Evolutionary conservation across 2,888 invertebrate species (phyloP).

Genomic region (Gryllus longicercus): DNA sequence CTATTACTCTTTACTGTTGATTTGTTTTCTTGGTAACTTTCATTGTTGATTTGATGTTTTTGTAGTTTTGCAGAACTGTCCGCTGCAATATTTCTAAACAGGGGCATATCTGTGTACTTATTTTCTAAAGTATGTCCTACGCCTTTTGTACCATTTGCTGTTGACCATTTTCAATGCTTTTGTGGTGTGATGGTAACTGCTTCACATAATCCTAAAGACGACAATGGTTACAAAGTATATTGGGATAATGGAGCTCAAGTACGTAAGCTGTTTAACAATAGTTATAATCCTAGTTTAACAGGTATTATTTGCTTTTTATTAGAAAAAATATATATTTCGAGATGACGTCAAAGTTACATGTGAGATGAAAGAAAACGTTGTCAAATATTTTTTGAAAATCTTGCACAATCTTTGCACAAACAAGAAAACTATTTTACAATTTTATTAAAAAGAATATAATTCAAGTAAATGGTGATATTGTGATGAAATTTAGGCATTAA

Average conservation of each 20-base stretch:
- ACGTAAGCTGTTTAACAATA: background rate
- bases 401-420: no score
- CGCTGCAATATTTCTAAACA: constrained; percentile 74
- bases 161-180: constrained; percentile 66
- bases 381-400: no score
- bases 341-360: no score
- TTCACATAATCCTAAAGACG: constrained; percentile 92
- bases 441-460: no score
- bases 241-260: constrained; percentile 88
- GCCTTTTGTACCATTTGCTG: constrained; percentile 87
- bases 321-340: no score
- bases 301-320: no score
- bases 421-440: no score
- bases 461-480: no score
- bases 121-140: constrained; percentile 82
- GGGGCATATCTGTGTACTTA: constrained; percentile 74
- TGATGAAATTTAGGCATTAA: no score
- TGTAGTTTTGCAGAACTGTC: constrained; percentile 83
- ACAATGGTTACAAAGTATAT: constrained; percentile 97
- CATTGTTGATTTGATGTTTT: background rate
- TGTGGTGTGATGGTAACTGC: constrained; percentile 94
- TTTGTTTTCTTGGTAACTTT: background rate
- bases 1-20: background rate
- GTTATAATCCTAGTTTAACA: no score
- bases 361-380: no score